Conservation (phyloP, 1,140 invertebrate species). For the Drosophila obscura region DNA sequence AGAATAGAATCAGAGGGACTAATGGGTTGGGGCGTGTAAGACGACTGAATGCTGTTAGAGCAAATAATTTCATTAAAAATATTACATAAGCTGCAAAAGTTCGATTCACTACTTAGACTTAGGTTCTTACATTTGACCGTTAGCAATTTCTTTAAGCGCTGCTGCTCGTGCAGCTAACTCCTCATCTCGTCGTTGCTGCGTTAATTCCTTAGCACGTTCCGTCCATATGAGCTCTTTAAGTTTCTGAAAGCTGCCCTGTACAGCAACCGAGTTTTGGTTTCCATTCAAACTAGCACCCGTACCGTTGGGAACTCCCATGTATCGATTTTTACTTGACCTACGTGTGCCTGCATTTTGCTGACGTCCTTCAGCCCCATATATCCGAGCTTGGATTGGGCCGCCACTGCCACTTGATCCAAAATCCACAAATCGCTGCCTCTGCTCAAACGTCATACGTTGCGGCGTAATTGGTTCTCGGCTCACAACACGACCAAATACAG, state of each 20-base stretch:
- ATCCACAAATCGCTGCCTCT: slow-evolving; percentile 48
- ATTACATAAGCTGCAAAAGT: neutral
- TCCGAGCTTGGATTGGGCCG: slow-evolving; percentile 26
- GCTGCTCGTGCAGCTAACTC: slow-evolving; percentile 86
- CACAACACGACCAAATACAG: slow-evolving; percentile 87
- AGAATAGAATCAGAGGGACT: slow-evolving; percentile 52
- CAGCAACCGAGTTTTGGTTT: slow-evolving; percentile 77
- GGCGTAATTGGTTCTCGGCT: slow-evolving; percentile 85
- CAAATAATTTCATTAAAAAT: neutral
- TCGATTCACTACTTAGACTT: no score
- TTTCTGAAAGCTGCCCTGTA: slow-evolving; percentile 87
- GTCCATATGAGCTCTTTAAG: slow-evolving; percentile 86
- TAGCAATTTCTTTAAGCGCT: slow-evolving; percentile 85
- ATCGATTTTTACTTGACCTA: slow-evolving; percentile 65
- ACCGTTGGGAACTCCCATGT: slow-evolving; percentile 58
- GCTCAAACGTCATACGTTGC: slow-evolving; percentile 41
- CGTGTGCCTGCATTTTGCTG: slow-evolving; percentile 36
- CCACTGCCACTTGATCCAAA: slow-evolving; percentile 17
- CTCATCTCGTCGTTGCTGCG: slow-evolving; percentile 86
- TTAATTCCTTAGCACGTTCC: slow-evolving; percentile 88
- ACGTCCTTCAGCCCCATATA: slow-evolving; percentile 61
- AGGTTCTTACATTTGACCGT: slow-evolving; percentile 80
- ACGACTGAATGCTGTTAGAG: slow-evolving; percentile 48
- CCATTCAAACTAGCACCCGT: slow-evolving; percentile 25
- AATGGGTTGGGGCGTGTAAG: slow-evolving; percentile 26